Percentiles rank a stretch among this genome's conserved stretches.
Conservation (phyloP, 1,140 invertebrate genomes). For the Dendrolimus kikuchii region DNA sequence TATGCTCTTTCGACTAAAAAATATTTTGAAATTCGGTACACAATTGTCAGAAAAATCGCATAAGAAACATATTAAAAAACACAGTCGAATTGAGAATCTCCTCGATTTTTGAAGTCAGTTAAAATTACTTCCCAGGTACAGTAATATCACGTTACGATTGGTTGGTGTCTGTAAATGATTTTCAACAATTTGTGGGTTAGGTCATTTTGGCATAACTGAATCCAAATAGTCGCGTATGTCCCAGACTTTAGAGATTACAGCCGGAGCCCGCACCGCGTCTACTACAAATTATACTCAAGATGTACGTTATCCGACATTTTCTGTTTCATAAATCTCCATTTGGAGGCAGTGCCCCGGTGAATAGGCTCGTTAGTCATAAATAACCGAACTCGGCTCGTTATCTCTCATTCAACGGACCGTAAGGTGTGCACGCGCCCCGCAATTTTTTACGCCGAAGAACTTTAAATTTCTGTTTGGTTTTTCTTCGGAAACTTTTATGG, state of each 20-base stretch:
- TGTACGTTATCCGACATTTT: constrained; percentile 48
- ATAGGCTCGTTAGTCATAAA: constrained; percentile 62
- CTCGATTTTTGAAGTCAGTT: too few relatives aligned
- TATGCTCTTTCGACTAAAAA: too few relatives aligned
- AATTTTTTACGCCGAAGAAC: constrained; percentile 23
- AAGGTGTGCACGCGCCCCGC: constrained; percentile 19
- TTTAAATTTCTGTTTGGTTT: constrained; percentile 15
- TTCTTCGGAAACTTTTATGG: not conserved
- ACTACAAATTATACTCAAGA: constrained; percentile 44
- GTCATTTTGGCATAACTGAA: too few relatives aligned
- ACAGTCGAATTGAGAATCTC: too few relatives aligned
- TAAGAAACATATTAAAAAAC: too few relatives aligned
- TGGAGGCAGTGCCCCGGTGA: constrained; percentile 37
- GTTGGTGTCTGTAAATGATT: too few relatives aligned
- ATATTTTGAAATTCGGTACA: too few relatives aligned
- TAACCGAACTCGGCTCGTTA: constrained; percentile 59
- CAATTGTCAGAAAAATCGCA: too few relatives aligned
- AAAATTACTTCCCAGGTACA: too few relatives aligned
- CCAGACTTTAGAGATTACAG: not conserved
- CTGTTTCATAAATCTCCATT: constrained; percentile 62
- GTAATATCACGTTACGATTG: too few relatives aligned
- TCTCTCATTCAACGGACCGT: constrained; percentile 42
- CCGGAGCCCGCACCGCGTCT: constrained; percentile 11
- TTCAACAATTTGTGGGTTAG: too few relatives aligned
- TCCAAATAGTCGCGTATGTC: too few relatives aligned